These are phyloP conservation scores for Olivierus martensii DNA, from an alignment of 1,140 invertebrate species.

Conservation along the genomic window DNA sequence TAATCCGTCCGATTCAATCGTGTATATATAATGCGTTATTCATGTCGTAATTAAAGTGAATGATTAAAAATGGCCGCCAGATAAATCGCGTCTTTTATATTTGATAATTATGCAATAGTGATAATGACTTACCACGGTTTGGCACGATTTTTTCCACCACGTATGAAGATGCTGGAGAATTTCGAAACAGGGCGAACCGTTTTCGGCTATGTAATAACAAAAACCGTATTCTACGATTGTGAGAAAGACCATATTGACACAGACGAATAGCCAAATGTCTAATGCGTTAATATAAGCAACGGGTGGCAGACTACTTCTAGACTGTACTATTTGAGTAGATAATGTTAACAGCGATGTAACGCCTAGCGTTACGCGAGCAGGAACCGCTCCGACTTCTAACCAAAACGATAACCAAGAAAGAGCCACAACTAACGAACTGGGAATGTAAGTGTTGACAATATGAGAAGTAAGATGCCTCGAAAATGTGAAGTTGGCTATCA, in stretches of 20 bases:
- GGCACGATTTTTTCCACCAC: too few species aligned
- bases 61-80: too few species aligned
- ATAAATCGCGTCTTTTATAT: too few species aligned
- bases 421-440: conserved; percentile 18
- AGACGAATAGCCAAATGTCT: conserved; percentile 16
- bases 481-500: conserved; percentile 17
- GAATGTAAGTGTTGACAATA: conserved; percentile 20
- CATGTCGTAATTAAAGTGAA: too few species aligned
- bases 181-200: too few species aligned
- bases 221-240: conserved; percentile 11
- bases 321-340: conserved; percentile 8
- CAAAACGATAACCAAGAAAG: conserved; percentile 29
- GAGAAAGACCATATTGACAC: conserved; percentile 10
- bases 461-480: conserved; percentile 15
- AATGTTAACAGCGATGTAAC: conserved; percentile 12
- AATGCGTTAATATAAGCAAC: conserved; percentile 14
- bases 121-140: too few species aligned
- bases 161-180: too few species aligned
- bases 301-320: conserved; percentile 7
- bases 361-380: conserved; percentile 28
- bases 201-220: neutral
- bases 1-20: too few species aligned
- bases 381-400: conserved; percentile 31
- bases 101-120: too few species aligned
- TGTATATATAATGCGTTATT: too few species aligned